Conservation (phyloP, 2,113 vertebrate species). For the Microtus ochrogaster region DNA sequence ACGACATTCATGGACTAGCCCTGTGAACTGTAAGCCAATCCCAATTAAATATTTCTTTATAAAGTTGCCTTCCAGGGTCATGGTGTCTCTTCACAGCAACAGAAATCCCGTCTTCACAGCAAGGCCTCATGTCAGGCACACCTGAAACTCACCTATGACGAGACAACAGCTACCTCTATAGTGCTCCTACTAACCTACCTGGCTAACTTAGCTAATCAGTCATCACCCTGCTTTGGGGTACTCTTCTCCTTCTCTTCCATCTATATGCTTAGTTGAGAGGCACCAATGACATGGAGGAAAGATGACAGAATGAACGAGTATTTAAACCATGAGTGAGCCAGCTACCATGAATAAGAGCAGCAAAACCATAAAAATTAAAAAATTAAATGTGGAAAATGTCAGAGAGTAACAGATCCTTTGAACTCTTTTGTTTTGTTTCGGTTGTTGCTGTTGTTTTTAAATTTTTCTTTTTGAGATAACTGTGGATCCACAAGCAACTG, state of each 20-base stretch:
- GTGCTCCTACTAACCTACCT: neutral
- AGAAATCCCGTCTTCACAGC: neutral
- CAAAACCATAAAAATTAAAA: neutral
- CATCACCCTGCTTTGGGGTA: neutral
- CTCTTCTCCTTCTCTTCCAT: neutral
- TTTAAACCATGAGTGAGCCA: neutral
- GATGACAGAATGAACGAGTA: neutral
- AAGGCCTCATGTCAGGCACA: neutral
- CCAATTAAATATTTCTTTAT: neutral
- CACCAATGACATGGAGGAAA: neutral
- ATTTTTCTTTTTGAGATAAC: neutral
- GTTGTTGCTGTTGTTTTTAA: neutral
- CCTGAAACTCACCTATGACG: neutral
- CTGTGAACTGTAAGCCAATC: neutral
- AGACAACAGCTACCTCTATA: neutral
- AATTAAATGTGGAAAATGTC: constrained; percentile 14
- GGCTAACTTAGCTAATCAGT: neutral
- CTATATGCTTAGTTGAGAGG: neutral
- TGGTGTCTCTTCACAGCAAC: neutral
- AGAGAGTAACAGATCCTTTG: neutral
- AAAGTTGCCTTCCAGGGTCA: neutral
- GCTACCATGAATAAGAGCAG: neutral
- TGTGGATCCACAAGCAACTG: neutral
- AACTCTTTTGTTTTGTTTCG: neutral
- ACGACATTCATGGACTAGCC: neutral